Conservation (phyloP, 2,888 invertebrate species). For the Apamea crenata region DNA sequence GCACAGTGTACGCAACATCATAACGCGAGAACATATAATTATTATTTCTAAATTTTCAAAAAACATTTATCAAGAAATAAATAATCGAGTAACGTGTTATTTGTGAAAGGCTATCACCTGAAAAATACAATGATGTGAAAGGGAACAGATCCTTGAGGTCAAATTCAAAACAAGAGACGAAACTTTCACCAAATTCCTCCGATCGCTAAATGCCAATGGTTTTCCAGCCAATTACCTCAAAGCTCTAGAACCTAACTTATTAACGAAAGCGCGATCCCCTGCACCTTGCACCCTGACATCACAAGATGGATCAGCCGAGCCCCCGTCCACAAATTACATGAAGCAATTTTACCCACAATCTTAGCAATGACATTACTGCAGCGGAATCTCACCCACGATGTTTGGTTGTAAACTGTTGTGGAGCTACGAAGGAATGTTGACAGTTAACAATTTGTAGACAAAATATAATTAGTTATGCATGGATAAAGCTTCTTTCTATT, state of each 20-base stretch:
- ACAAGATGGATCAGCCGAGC: constrained; percentile 80
- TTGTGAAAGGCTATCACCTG: too few relatives aligned
- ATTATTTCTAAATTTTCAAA: not conserved
- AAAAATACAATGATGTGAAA: not conserved
- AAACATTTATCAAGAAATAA: not conserved
- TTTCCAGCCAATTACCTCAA: constrained; percentile 71
- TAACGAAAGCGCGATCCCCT: constrained; percentile 68
- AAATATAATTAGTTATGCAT: not conserved
- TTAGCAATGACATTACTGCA: constrained; percentile 86
- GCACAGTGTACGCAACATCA: not conserved
- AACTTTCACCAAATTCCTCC: constrained; percentile 51
- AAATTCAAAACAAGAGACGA: constrained; percentile 30
- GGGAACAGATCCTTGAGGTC: not conserved
- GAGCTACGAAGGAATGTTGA: constrained; percentile 65
- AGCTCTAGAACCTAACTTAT: constrained; percentile 71
- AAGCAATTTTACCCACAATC: constrained; percentile 87
- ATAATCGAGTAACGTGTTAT: too few relatives aligned
- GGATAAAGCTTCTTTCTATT: not conserved
- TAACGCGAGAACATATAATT: not conserved
- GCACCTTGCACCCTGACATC: constrained; percentile 74
- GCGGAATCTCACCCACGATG: constrained; percentile 81
- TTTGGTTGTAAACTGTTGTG: constrained; percentile 75
- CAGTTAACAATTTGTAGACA: not conserved
- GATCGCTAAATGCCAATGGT: constrained; percentile 56
- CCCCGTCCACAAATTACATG: constrained; percentile 84